Evolutionary conservation across 2,113 vertebrate genomes (phyloP).

Genomic region (Abramis brama): DNA sequence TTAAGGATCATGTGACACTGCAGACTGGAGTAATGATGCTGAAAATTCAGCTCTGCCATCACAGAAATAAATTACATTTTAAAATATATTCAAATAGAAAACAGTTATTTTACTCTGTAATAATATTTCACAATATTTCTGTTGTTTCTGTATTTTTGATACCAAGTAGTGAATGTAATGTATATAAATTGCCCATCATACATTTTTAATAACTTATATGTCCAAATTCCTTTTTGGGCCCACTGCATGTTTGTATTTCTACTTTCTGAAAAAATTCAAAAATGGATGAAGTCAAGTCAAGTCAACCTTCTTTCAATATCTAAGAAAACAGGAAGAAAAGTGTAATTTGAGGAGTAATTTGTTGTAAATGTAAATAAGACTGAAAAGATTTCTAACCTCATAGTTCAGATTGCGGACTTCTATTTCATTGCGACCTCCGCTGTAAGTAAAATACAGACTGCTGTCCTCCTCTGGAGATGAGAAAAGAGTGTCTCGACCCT

Average conservation of each 20-base stretch:
- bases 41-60: too few species aligned
- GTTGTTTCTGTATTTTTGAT: too few species aligned
- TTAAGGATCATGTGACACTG: too few species aligned
- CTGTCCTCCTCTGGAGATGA: constrained; percentile 85
- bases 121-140: too few species aligned
- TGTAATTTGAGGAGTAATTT: neutral
- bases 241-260: neutral
- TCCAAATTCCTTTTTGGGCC: neutral
- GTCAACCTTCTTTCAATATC: neutral
- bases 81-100: too few species aligned
- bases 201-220: neutral
- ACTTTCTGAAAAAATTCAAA: neutral
- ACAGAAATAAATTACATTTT: too few species aligned
- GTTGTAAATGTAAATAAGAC: neutral
- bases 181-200: too few species aligned
- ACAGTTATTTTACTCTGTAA: too few species aligned
- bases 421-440: constrained; percentile 84
- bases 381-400: constrained; percentile 76
- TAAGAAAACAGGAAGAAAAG: neutral
- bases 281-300: neutral
- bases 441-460: constrained; percentile 95
- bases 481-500: constrained; percentile 81
- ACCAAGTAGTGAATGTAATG: too few species aligned
- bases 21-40: too few species aligned
- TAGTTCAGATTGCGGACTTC: constrained; percentile 89